Base-by-base conservation (phyloP, 1,140 invertebrate species). In the Whitmania pigra region DNA sequence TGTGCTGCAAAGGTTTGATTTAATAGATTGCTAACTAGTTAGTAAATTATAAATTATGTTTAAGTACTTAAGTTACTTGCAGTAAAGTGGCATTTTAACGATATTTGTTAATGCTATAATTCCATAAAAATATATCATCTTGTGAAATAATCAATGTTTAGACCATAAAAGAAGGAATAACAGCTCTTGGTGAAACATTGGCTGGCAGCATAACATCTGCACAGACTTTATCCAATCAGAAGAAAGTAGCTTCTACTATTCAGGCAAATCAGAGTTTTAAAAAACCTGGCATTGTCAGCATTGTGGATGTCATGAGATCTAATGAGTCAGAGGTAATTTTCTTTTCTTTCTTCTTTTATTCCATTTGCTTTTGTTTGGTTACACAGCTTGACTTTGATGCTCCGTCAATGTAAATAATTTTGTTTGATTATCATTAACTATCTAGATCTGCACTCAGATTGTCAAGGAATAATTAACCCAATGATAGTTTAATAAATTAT, bases 121-220 rank as follows among this genome's bases (percentile, higher is more conserved):
- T n/a, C n/a, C n/a, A n/a, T n/a, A n/a, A n/a, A n/a, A n/a, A n/a
- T n/a, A n/a, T n/a, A 1, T 29, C 9, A 29, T 29, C 13, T 69
- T 2, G 13, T 43, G 7, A 29, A 27, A 36, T 40, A 31, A 36
- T 75, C 22, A 55, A 36, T 71, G 78, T 75, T 43, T 74, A 83
- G 83, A 83, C 80, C 36, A 78, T 86, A 29, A 79, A 82, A 53
- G 85, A 85, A 77, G 85, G 83, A 54, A 77, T 85, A 74, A 83
- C 81, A 4, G 92, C 93, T 68, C 85, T 98, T 72, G 90, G 93
- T n/a, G 94, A 96, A 81, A 92, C 89, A 40, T 90, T 97, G 20
- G 92, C 92, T 0, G 91, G 88, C 73, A 93, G 91, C 78, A 83
- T 95, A 25, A 90, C 91, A 18, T 63, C 57, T 63, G 29, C 22